phyloP scores from a whole-genome alignment of 2,113 vertebrate species.

The Toxotes chatareus region DNA sequence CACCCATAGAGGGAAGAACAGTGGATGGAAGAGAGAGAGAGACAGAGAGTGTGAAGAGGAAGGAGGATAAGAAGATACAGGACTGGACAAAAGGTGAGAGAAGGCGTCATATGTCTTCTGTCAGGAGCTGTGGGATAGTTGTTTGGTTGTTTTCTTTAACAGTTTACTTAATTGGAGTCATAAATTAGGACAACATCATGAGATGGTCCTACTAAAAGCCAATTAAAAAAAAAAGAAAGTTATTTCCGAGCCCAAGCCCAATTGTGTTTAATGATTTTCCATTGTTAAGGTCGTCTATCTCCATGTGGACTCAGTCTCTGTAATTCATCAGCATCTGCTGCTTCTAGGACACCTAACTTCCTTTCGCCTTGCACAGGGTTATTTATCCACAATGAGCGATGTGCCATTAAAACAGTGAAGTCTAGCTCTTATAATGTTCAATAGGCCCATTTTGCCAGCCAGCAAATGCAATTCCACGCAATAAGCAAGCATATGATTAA shows the following conservation, averaged over 20 bases:
- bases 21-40: slow-evolving; percentile 96
- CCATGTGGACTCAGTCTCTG: background rate
- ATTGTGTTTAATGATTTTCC: slow-evolving; percentile 20
- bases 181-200: background rate
- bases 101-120: background rate
- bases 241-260: background rate
- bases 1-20: slow-evolving; percentile 90
- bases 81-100: slow-evolving; percentile 92
- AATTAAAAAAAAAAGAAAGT: background rate
- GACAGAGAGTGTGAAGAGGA: slow-evolving; percentile 92
- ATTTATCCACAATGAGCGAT: background rate
- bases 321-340: slow-evolving; percentile 15
- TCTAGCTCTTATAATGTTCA: background rate
- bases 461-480: background rate
- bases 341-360: background rate
- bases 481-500: slow-evolving; percentile 25
- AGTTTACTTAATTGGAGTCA: background rate
- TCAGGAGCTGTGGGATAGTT: background rate
- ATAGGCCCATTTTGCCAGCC: background rate
- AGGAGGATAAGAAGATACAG: slow-evolving; percentile 91
- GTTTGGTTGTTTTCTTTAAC: background rate
- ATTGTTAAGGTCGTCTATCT: background rate
- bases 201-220: background rate
- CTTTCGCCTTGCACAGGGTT: background rate
- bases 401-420: background rate